Evolutionary conservation across 2,888 invertebrate genomes (phyloP).

Genomic region (Eupithecia dodoneata): DNA sequence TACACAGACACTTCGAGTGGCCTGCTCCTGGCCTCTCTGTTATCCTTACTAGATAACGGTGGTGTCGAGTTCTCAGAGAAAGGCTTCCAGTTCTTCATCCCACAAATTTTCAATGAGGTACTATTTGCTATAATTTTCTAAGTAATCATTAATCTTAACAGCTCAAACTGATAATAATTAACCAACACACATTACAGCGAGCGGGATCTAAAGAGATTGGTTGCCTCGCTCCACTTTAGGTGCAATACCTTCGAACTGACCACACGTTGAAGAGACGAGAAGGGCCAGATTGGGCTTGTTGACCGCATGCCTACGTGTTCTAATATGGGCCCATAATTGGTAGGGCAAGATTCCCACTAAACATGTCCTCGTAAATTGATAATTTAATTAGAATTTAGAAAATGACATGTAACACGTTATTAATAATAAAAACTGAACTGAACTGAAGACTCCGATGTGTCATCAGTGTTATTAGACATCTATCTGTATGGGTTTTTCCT

Average conservation of each 20-base stretch:
- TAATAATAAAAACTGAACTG: too few relatives aligned
- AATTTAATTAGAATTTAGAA: too few relatives aligned
- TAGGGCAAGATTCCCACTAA: conserved; percentile 2
- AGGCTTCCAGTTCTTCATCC: not conserved
- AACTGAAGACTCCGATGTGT: too few relatives aligned
- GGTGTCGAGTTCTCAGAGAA: not conserved
- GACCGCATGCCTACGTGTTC: conserved; percentile 6
- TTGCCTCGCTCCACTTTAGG: conserved; percentile 56
- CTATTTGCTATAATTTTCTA: not conserved
- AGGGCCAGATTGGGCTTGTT: conserved; percentile 26
- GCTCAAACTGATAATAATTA: not conserved
- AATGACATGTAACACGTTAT: too few relatives aligned
- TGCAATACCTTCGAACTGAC: conserved; percentile 40
- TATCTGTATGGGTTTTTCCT: too few relatives aligned
- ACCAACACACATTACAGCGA: conserved; percentile 17
- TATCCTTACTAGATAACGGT: not conserved
- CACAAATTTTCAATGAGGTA: not conserved
- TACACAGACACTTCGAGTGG: not conserved
- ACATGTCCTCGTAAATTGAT: not conserved
- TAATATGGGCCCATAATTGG: not conserved
- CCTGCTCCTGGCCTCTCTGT: not conserved
- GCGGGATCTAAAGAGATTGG: conserved; percentile 49
- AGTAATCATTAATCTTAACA: not conserved
- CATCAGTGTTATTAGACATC: too few relatives aligned
- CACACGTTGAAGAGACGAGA: conserved; percentile 30